A percentile compares a stretch with the other conserved stretches of the same genome.
phyloP scores from a whole-genome alignment of 2,888 invertebrate species.

The Smittia sp. region DNA sequence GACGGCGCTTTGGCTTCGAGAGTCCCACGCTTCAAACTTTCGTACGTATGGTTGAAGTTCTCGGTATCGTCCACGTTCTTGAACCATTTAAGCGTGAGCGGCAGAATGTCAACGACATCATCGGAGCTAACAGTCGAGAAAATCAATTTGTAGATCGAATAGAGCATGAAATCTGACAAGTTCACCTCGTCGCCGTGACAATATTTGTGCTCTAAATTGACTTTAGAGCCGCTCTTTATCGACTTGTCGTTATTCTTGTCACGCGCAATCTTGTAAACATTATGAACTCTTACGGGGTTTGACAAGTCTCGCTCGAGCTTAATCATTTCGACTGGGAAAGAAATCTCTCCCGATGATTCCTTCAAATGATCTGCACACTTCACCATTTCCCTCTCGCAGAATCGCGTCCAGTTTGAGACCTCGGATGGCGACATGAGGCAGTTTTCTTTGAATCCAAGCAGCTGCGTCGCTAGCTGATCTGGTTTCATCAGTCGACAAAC shows the following conservation, averaged over 20 bases:
- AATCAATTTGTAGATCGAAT: conserved; percentile 66
- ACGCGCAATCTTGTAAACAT: conserved; percentile 72
- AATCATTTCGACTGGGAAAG: conserved; percentile 67
- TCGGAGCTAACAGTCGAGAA: conserved; percentile 48
- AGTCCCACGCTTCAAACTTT: background rate
- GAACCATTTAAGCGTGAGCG: conserved; percentile 66
- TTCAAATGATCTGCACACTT: conserved; percentile 58
- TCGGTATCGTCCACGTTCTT: conserved; percentile 46
- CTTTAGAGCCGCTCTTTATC: conserved; percentile 55
- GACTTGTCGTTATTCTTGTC: conserved; percentile 54
- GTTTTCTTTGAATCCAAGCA: conserved; percentile 76
- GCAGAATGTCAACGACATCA: conserved; percentile 53
- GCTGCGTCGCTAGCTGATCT: conserved; percentile 45
- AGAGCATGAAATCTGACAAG: conserved; percentile 77
- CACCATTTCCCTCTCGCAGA: conserved; percentile 83
- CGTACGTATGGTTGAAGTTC: background rate
- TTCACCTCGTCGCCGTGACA: conserved; percentile 82
- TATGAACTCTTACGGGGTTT: conserved; percentile 81
- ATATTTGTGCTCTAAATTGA: conserved; percentile 66
- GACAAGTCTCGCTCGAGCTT: conserved; percentile 81
- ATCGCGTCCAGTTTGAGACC: conserved; percentile 84
- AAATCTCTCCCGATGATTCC: conserved; percentile 44
- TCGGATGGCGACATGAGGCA: conserved; percentile 82
- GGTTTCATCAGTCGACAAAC: background rate
- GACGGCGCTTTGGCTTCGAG: background rate